Base-by-base conservation (phyloP, 2,113 vertebrate genomes). In the Polypterus bichir region DNA sequence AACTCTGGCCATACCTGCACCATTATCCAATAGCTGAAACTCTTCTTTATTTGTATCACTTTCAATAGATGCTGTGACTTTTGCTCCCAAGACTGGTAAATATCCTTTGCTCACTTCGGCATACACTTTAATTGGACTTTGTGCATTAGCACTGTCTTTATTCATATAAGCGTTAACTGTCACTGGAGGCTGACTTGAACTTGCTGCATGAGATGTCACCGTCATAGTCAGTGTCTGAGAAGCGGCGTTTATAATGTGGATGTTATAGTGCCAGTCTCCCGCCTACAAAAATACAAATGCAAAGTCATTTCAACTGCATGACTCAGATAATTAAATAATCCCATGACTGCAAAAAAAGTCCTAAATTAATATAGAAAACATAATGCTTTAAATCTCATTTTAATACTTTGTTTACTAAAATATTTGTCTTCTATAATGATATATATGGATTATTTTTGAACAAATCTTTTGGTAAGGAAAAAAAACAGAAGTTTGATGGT, bases 21-120 rank as follows among this genome's bases (percentile, higher is more conserved):
- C 86, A 11, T 83, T 62, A 68, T 86, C 84, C 9, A 71, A 45
- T 11, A 88, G 79, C 9, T 69, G 62, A 60, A 83, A 10, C 0
- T 0, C 9, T n/a, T 76, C 1, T 27, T 63, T 11, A 1, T 66
- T 5, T 58, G 9, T 53, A 27, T 80, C 68, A 46, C 77, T 47
- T 55, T 80, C 76, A 45, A 86, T 44, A 3, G 60, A 67, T 2
- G 79, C 83, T 49, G 63, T 73, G 27, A 88, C 82, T 6, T 70
- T 75, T 48, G 76, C 78, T 7, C 71, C 69, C 46, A 77, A 66
- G 52, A 86, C 54, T 56, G 83, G 79, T 48, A 60, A 61, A 46
- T 73, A 69, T 6, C 77, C 79, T 53, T 75, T 80, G 60, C 63
- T 78, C 54, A 86, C 76, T 5, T 70, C 74, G 56, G 78, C 79